These are phyloP conservation scores for Palythoa grandis DNA, from an alignment of 92 coral and sea anemone species.

Conservation along the genomic window DNA sequence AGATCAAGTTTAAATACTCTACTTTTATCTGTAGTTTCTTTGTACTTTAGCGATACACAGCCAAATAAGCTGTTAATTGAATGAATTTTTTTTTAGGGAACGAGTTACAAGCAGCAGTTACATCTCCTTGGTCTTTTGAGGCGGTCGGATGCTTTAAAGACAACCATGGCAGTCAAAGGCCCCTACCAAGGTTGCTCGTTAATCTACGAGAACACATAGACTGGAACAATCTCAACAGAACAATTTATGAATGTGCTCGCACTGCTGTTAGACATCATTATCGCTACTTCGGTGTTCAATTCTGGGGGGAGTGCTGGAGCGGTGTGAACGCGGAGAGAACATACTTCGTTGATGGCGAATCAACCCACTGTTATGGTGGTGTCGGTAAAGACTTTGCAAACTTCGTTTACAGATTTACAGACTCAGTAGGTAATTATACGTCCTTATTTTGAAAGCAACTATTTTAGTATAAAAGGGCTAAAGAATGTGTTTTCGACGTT, in stretches of 20 bases:
- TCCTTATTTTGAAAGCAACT: too few relatives aligned
- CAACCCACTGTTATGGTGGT: conserved; percentile 52
- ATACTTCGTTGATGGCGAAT: conserved; percentile 58
- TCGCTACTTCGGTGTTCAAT: conserved; percentile 79
- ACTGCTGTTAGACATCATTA: conserved; percentile 57
- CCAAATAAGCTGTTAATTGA: too few relatives aligned
- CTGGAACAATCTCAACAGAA: conserved; percentile 65
- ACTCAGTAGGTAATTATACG: conserved; percentile 1
- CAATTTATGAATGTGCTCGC: conserved; percentile 72
- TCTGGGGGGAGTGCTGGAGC: conserved; percentile 86
- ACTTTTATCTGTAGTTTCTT: too few relatives aligned
- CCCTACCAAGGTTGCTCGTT: conserved; percentile 52
- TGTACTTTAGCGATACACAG: too few relatives aligned
- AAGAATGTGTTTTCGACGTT: too few relatives aligned
- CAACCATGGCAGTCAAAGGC: neutral
- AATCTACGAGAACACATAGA: conserved; percentile 64
- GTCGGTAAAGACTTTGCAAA: conserved; percentile 63
- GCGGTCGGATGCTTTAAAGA: conserved; percentile 56
- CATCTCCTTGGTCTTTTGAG: neutral
- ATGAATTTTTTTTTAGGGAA: neutral
- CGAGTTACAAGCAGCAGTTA: neutral
- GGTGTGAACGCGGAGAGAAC: conserved; percentile 46
- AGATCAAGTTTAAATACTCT: too few relatives aligned
- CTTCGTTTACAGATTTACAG: conserved; percentile 60
- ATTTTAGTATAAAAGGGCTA: too few relatives aligned